phyloP scores from a whole-genome alignment of 2,113 vertebrate species.

The Gambusia holbrooki region DNA sequence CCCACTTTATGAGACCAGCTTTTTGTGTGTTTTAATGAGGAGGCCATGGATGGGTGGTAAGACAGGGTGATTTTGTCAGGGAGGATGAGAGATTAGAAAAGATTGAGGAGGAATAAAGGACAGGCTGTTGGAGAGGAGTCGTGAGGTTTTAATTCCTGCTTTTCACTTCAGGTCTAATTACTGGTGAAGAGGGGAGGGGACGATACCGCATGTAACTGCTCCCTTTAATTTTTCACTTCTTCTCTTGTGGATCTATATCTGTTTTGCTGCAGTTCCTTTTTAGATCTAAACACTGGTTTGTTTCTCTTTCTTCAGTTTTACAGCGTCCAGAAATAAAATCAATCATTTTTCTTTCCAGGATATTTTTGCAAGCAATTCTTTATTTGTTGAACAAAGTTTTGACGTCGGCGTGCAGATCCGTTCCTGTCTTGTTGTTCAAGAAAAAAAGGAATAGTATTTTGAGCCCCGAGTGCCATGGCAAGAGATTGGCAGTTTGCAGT shows the following conservation, averaged over 20 bases:
- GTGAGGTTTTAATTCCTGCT: slow-evolving; percentile 37
- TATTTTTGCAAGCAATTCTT: slow-evolving; percentile 15
- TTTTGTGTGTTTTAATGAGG: slow-evolving; percentile 69
- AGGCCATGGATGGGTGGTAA: slow-evolving; percentile 42
- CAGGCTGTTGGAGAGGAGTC: slow-evolving; percentile 23
- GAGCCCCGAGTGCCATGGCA: slow-evolving; percentile 49
- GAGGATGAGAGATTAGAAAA: slow-evolving; percentile 49
- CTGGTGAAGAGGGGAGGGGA: slow-evolving; percentile 36
- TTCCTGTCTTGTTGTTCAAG: slow-evolving; percentile 15
- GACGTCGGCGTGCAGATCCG: not conserved
- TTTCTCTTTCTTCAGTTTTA: slow-evolving; percentile 10
- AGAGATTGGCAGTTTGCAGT: slow-evolving; percentile 62
- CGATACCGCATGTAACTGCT: slow-evolving; percentile 30
- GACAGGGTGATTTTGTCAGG: slow-evolving; percentile 14
- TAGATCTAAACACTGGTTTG: not conserved
- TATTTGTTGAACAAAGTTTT: slow-evolving; percentile 25
- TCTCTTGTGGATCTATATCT: slow-evolving; percentile 2
- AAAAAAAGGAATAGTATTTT: slow-evolving; percentile 37
- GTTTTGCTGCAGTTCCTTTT: not conserved
- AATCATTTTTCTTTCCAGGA: slow-evolving; percentile 6
- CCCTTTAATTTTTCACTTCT: slow-evolving; percentile 38
- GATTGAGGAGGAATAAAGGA: slow-evolving; percentile 33
- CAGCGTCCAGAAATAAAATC: slow-evolving; percentile 36
- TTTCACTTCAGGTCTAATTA: slow-evolving; percentile 63
- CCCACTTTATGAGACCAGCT: slow-evolving; percentile 55